These are phyloP conservation scores for Phallusia fumigata DNA, from an alignment of 23 tunicate species.

Conservation along the genomic window DNA sequence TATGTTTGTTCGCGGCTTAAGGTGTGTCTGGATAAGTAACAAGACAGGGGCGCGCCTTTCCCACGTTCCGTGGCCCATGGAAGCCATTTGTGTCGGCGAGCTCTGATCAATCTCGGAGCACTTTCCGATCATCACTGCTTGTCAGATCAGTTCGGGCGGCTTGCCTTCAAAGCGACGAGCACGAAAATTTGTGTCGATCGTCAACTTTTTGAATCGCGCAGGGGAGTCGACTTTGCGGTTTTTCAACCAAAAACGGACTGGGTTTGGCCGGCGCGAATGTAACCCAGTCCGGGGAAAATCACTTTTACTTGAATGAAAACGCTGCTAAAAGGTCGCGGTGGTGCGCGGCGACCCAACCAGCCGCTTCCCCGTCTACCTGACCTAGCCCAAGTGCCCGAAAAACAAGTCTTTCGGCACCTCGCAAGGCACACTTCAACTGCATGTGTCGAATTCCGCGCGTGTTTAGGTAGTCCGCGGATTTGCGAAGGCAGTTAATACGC, in stretches of 20 bases:
- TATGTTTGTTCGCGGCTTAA: not conserved
- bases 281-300: conserved; percentile 7
- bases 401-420: conserved; percentile 12
- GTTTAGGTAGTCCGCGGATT: not conserved
- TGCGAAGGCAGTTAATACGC: not conserved
- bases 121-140: not conserved
- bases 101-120: not conserved
- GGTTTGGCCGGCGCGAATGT: not conserved
- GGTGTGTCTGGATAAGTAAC: not conserved
- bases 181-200: not conserved
- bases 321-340: not conserved
- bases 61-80: not conserved
- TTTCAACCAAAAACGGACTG: conserved; percentile 2
- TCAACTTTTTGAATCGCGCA: not conserved
- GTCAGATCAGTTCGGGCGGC: conserved; percentile 6
- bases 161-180: not conserved
- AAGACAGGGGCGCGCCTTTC: not conserved
- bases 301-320: not conserved
- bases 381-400: not conserved
- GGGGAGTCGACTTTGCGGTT: not conserved
- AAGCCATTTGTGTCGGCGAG: not conserved
- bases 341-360: not conserved
- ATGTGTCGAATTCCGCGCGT: not conserved
- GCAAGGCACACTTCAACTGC: not conserved
- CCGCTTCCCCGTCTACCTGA: not conserved